Evolutionary conservation across 92 coral and sea anemone genomes (phyloP).

Genomic region (Ricordea florida): DNA sequence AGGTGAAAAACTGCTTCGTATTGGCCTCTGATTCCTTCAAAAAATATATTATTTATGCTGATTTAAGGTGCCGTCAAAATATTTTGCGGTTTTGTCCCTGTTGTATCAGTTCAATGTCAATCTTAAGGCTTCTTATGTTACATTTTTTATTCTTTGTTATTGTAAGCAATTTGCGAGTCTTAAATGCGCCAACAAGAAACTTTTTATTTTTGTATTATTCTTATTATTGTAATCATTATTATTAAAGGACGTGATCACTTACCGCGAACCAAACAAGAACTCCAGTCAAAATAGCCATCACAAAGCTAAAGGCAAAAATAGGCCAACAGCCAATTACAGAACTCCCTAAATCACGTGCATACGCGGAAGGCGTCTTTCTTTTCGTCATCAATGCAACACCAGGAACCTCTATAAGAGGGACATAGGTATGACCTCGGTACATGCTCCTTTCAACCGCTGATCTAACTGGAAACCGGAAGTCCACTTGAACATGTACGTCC

Average conservation of each 20-base stretch:
- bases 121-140: too few species aligned
- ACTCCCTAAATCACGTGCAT: constrained; percentile 52
- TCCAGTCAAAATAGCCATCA: constrained; percentile 63
- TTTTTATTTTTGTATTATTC: not conserved
- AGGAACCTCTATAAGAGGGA: constrained; percentile 74
- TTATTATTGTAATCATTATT: not conserved
- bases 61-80: too few species aligned
- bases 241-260: not conserved
- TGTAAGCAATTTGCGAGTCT: too few species aligned
- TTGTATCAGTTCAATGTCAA: not conserved
- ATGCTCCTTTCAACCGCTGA: constrained; percentile 8
- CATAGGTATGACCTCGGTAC: constrained; percentile 32
- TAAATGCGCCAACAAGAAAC: too few species aligned
- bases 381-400: constrained; percentile 76
- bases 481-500: not conserved
- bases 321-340: constrained; percentile 76
- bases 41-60: too few species aligned
- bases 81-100: too few species aligned
- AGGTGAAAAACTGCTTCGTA: constrained; percentile 10
- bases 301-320: constrained; percentile 51
- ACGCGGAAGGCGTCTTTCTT: constrained; percentile 43
- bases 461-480: constrained; percentile 28
- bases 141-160: too few species aligned
- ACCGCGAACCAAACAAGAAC: constrained; percentile 70
- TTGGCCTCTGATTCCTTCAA: constrained; percentile 45